Percentiles rank a stretch among this genome's conserved stretches.
These are phyloP conservation scores for Acanthacorydalis orientalis DNA, from an alignment of 2,888 invertebrate genomes.

Conservation along the genomic window DNA sequence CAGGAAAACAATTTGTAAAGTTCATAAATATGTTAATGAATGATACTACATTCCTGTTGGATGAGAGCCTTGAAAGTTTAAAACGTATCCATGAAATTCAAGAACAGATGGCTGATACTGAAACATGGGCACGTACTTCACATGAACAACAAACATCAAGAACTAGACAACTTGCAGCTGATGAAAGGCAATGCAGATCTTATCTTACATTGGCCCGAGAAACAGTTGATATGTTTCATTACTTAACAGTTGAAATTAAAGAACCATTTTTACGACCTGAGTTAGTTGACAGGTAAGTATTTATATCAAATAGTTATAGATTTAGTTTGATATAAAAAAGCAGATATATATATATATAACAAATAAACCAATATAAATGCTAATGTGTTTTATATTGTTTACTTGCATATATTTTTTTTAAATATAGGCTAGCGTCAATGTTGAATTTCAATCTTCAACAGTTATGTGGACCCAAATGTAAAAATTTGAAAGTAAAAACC, in stretches of 20 bases:
- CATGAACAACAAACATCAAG: conserved; percentile 56
- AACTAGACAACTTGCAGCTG: conserved; percentile 61
- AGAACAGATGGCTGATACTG: conserved; percentile 56
- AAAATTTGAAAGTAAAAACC: conserved; percentile 79
- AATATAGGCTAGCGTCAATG: conserved; percentile 78
- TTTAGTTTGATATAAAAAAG: no score
- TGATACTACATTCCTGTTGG: conserved; percentile 90
- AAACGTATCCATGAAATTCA: conserved; percentile 80
- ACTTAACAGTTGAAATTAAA: conserved; percentile 84
- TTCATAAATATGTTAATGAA: conserved; percentile 98
- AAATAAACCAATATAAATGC: no score
- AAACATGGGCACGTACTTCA: conserved; percentile 46
- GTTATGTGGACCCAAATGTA: conserved; percentile 90
- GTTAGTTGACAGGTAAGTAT: conserved; percentile 48
- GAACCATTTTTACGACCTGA: conserved; percentile 90
- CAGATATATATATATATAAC: no score
- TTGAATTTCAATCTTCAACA: conserved; percentile 95
- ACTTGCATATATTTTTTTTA: neutral
- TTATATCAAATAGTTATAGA: no score
- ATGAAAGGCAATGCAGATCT: conserved; percentile 76
- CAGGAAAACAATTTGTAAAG: conserved; percentile 85
- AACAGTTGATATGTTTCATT: conserved; percentile 97
- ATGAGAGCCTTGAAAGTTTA: conserved; percentile 87
- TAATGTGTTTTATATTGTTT: neutral
- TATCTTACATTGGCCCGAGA: conserved; percentile 85